These are phyloP conservation scores for Labrus mixtus DNA, from an alignment of 2,113 vertebrate genomes.

Conservation along the genomic window DNA sequence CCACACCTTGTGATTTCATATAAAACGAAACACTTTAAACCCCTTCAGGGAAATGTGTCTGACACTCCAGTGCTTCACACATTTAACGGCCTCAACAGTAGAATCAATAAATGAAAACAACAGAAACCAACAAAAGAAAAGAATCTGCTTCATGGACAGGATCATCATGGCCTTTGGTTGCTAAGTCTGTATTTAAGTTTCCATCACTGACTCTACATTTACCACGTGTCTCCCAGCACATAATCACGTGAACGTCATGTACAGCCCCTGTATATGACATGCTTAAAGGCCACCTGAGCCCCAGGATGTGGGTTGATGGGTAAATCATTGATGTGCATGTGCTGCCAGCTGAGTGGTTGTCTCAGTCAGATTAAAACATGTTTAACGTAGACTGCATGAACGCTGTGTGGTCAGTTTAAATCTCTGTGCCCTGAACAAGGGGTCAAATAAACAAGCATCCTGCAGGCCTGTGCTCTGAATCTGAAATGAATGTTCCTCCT, in stretches of 20 bases:
- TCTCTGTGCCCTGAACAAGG: background rate
- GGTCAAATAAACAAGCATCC: background rate
- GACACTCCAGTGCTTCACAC: no score
- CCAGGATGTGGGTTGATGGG: background rate
- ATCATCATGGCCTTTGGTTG: no score
- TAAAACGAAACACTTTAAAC: no score
- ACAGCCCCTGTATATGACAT: constrained; percentile 2
- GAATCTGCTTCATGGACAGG: no score
- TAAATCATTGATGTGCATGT: constrained; percentile 1
- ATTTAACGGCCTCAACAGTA: no score
- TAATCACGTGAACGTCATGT: background rate
- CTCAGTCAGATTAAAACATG: background rate
- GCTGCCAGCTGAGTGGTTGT: background rate
- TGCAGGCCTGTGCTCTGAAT: background rate
- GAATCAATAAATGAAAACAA: no score
- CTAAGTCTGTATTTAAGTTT: background rate
- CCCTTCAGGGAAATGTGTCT: no score
- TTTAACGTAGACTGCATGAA: background rate
- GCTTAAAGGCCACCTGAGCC: background rate
- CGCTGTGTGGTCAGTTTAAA: background rate
- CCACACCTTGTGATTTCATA: no score
- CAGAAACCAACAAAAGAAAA: no score
- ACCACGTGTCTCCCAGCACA: background rate
- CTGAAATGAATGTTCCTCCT: background rate
- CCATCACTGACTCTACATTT: background rate